phyloP scores from a whole-genome alignment of 2,888 invertebrate genomes.

The Clanis bilineata region DNA sequence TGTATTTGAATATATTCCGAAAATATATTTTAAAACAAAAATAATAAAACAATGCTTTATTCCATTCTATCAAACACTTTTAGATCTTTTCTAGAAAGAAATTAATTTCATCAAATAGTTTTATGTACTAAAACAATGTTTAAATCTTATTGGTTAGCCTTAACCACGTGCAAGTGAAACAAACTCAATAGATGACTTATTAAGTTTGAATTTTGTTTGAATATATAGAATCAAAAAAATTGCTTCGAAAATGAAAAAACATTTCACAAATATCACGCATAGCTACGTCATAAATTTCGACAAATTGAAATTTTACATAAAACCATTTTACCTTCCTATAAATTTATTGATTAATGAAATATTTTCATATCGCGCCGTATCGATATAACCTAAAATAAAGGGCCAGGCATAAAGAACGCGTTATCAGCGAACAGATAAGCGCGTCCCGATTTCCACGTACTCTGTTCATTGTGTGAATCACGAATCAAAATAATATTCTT shows the following conservation, averaged over 20 bases:
- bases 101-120: too few species aligned
- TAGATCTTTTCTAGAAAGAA: too few species aligned
- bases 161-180: background rate
- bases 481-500: slow-evolving; percentile 23
- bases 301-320: background rate
- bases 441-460: slow-evolving; percentile 71
- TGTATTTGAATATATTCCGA: background rate
- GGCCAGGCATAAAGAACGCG: slow-evolving; percentile 44
- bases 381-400: slow-evolving; percentile 48
- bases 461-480: slow-evolving; percentile 60
- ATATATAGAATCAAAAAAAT: too few species aligned
- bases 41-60: too few species aligned
- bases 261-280: background rate
- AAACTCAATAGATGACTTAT: too few species aligned
- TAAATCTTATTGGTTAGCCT: background rate
- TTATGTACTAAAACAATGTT: too few species aligned
- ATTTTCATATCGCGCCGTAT: slow-evolving; percentile 30
- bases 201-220: background rate
- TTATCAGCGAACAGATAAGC: slow-evolving; percentile 66
- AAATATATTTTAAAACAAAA: too few species aligned
- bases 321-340: background rate
- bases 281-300: background rate
- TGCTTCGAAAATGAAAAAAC: background rate
- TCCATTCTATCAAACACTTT: too few species aligned
- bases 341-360: slow-evolving; percentile 28